Evolutionary conservation across 2,113 vertebrate species (phyloP).

Genomic region (Apteryx mantelli): DNA sequence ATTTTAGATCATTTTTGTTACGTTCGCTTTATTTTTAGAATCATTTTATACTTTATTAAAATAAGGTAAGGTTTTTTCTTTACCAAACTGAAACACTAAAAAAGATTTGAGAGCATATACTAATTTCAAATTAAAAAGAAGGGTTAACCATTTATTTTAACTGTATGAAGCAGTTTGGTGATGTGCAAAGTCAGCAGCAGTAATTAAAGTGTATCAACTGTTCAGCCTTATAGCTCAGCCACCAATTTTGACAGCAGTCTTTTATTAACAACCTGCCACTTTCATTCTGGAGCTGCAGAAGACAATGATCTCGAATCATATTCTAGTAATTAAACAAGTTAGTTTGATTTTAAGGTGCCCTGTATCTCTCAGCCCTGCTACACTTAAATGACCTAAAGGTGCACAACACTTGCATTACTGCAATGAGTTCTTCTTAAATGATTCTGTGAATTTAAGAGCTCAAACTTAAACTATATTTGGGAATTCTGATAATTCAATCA

Average conservation of each 20-base stretch:
- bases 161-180: too few relatives aligned
- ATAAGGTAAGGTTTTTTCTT: too few relatives aligned
- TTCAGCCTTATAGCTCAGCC: neutral
- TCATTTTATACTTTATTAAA: too few relatives aligned
- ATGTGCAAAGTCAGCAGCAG: too few relatives aligned
- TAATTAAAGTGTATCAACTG: neutral
- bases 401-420: neutral
- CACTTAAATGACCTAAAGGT: neutral
- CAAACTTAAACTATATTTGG: neutral
- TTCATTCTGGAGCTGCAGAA: neutral
- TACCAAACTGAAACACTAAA: too few relatives aligned
- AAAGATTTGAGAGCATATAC: too few relatives aligned
- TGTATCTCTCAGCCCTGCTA: neutral
- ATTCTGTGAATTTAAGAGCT: neutral
- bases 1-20: too few relatives aligned
- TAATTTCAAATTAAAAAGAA: too few relatives aligned
- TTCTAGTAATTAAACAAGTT: neutral
- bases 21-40: too few relatives aligned
- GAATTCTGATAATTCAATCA: neutral
- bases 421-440: neutral
- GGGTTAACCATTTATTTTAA: too few relatives aligned
- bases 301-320: neutral
- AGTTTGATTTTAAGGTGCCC: neutral
- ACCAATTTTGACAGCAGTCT: neutral
- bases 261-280: neutral